Base-by-base conservation (phyloP, 2,113 vertebrate species). In the Eupsittula cactorum region DNA sequence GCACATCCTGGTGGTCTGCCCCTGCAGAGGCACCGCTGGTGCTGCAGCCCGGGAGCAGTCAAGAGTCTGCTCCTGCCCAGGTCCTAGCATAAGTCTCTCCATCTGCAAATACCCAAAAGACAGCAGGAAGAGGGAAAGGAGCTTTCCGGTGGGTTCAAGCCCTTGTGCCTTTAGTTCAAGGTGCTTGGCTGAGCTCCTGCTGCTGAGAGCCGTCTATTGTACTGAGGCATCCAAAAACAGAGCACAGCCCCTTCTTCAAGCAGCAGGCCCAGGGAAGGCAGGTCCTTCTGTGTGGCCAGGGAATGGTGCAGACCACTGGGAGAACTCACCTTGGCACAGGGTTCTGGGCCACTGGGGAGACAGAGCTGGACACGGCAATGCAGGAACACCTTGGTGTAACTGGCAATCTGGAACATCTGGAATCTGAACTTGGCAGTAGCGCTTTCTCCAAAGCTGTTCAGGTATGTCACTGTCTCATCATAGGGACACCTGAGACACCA, bases 321-420 rank as follows among this genome's bases (percentile, higher is more conserved):
- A 20, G 29, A 57, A 6, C 69, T 95, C 55, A 98, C 98, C 97
- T 95, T 84, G 63, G 84, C 73, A 50, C 96, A 97, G 70, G 95
- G 87, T 46, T 97, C 92, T 0, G 27, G 80, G 86, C 64, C 14
- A 1, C 68, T 60, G 0, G 94, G 89, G 7, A 94, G 33, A 28
- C 97, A 98, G 17, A 98, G 96, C 39, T 74, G 96, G 47, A 97
- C 94, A 29, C 81, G 93, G 89, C 98, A 98, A 83, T 98, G 97
- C 73, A 98, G 87, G 78, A 96, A 98, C 53, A 97, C 52, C 63
- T 97, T 63, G 0, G 95, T 13, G 67, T 95, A 88, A 25, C 93
- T 94, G 33, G 78, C 42, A 47, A 98, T 97, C 57, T 12, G 96
- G n/a, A 98, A 98, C 97, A 98, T 98, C 91, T 97, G 97, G 85